A percentile compares a stretch with the other conserved stretches of the same genome.
Conservation (phyloP, 2,888 invertebrate genomes). For the Spisula solida region DNA sequence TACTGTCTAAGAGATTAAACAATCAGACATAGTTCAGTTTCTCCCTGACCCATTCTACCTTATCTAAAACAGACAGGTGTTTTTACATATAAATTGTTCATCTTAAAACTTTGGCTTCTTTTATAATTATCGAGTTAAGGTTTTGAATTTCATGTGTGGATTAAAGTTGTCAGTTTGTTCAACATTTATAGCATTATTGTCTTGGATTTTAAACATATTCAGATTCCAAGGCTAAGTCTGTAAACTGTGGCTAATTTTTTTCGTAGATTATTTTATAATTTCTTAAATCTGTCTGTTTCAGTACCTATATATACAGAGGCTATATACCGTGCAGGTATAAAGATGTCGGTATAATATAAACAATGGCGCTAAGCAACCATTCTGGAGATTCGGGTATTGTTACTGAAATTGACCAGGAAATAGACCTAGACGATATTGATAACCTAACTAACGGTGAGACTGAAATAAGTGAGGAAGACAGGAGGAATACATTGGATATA, state of each 20-base stretch:
- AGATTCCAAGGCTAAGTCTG: background rate
- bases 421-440: conserved; percentile 14
- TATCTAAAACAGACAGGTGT: conserved; percentile 47
- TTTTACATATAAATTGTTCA: conserved; percentile 33
- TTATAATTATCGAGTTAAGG: conserved; percentile 16
- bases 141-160: conserved; percentile 12
- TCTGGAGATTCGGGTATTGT: conserved; percentile 15
- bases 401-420: conserved; percentile 11
- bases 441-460: conserved; percentile 41
- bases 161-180: background rate
- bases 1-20: background rate
- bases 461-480: conserved; percentile 13
- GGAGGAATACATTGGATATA: background rate
- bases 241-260: background rate
- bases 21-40: background rate
- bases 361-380: conserved; percentile 19
- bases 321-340: background rate
- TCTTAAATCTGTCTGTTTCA: background rate
- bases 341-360: background rate
- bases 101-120: conserved; percentile 21
- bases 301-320: background rate
- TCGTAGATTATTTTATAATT: background rate
- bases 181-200: background rate
- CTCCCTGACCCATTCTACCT: conserved; percentile 20
- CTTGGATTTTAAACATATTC: background rate